Base-by-base conservation (phyloP, 2,888 invertebrate genomes). In the Hyalella azteca region DNA sequence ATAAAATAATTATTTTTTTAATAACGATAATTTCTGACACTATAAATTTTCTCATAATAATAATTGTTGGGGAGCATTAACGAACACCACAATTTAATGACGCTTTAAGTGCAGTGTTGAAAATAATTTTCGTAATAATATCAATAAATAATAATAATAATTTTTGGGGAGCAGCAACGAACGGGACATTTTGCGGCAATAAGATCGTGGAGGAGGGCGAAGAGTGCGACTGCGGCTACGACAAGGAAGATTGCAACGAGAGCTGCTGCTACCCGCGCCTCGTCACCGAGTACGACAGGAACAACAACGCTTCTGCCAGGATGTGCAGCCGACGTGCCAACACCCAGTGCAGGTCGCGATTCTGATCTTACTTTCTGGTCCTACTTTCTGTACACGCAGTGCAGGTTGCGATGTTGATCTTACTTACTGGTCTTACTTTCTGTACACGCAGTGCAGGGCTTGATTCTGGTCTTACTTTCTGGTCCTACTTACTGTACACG, bases 131-230 rank as follows among this genome's bases (percentile, higher is more conserved):
- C n/a, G n/a, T n/a, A n/a, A n/a, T n/a, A n/a, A n/a, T n/a, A n/a
- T n/a, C n/a, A n/a, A n/a, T n/a, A n/a, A n/a, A n/a, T n/a, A n/a
- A n/a, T n/a, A n/a, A n/a, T n/a, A n/a, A n/a, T n/a, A n/a, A n/a
- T n/a, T n/a, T n/a, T n/a, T n/a, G n/a, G n/a, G n/a, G n/a, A n/a
- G 5, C 86, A 89, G 93, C 93, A n/a, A 93, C 94, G 78, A 93
- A 92, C 82, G 96, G 96, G 81, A 96, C 98, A 40, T 99, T 98
- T 92, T 99, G 99, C 89, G 99, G 99, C 79, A 99, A 99, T 89
- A 97, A 97, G 89, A 97, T 99, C 86, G 96, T 97, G 0, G 99
- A 99, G 88, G 94, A 93, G 39, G 97, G 95, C 75, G 99, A 99
- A 89, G 95, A 98, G 89, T 99, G 99, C 87, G 99, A 99, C 88